These are phyloP conservation scores for Phortica okadai DNA, from an alignment of 2,888 invertebrate genomes.

Conservation along the genomic window DNA sequence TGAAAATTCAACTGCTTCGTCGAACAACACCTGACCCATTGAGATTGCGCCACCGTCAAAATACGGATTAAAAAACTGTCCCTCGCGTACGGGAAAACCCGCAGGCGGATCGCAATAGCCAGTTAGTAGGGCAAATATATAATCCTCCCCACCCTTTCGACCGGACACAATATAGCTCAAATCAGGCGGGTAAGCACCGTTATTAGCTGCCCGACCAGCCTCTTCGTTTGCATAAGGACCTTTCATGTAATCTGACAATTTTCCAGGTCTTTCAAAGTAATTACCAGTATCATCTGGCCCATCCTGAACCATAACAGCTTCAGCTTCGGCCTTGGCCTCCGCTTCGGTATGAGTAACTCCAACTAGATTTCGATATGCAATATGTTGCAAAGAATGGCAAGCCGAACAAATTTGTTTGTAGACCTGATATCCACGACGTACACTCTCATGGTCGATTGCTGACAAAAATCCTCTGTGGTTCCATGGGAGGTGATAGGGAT, in stretches of 20 bases:
- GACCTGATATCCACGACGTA: conserved; percentile 94
- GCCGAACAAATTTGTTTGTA: conserved; percentile 99
- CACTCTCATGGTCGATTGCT: conserved; percentile 90
- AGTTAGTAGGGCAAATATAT: conserved; percentile 95
- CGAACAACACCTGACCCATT: conserved; percentile 94
- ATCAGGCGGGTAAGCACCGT: conserved; percentile 97
- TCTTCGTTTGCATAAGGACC: conserved; percentile 97
- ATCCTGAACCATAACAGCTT: conserved; percentile 84
- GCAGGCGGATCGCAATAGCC: conserved; percentile 97
- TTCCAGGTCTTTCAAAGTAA: conserved; percentile 95
- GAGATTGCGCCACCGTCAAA: conserved; percentile 97
- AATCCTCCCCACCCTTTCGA: conserved; percentile 96
- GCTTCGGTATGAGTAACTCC: conserved; percentile 93
- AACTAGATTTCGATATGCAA: conserved; percentile 94
- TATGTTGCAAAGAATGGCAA: conserved; percentile 95
- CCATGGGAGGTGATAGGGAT: conserved; percentile 91
- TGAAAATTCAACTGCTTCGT: conserved; percentile 81
- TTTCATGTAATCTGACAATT: conserved; percentile 93
- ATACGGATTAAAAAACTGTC: conserved; percentile 98
- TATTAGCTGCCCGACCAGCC: conserved; percentile 96
- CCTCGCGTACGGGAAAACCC: conserved; percentile 89
- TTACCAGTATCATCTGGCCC: conserved; percentile 92
- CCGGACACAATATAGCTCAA: conserved; percentile 91
- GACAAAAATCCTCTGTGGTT: conserved; percentile 85
- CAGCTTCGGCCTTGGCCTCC: conserved; percentile 98